These are phyloP conservation scores for Aphelocoma californica DNA, from an alignment of 2,797 vertebrate species.

Conservation along the genomic window DNA sequence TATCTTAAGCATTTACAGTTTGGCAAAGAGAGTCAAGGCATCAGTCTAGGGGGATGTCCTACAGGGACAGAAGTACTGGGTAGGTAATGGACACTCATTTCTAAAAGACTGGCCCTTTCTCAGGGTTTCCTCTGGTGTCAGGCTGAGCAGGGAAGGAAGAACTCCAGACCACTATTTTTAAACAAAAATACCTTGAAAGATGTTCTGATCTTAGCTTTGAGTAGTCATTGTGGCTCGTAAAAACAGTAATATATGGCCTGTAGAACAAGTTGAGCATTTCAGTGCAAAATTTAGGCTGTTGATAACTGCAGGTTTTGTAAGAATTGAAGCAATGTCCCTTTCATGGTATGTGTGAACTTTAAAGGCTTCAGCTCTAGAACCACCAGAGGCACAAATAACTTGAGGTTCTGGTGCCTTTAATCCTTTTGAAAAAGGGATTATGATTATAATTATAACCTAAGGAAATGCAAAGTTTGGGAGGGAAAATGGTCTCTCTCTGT, in stretches of 20 bases:
- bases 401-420: not conserved
- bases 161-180: not conserved
- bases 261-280: not conserved
- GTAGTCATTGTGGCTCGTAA: not conserved
- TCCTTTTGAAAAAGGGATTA: not conserved
- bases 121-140: not conserved
- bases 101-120: not conserved
- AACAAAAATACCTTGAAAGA: not conserved
- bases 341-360: not conserved
- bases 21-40: slow-evolving; percentile 23
- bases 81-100: not conserved
- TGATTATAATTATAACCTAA: not conserved
- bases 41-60: not conserved
- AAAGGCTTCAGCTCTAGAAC: not conserved
- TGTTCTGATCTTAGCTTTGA: not conserved
- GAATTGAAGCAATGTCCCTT: not conserved
- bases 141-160: not conserved
- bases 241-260: not conserved
- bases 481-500: not conserved
- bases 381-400: not conserved
- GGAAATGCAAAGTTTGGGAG: not conserved
- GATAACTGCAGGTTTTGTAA: not conserved
- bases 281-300: not conserved
- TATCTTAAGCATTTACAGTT: not conserved
- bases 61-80: not conserved